These are phyloP conservation scores for Zapus hudsonius DNA, from an alignment of 2,113 vertebrate species.

Conservation along the genomic window DNA sequence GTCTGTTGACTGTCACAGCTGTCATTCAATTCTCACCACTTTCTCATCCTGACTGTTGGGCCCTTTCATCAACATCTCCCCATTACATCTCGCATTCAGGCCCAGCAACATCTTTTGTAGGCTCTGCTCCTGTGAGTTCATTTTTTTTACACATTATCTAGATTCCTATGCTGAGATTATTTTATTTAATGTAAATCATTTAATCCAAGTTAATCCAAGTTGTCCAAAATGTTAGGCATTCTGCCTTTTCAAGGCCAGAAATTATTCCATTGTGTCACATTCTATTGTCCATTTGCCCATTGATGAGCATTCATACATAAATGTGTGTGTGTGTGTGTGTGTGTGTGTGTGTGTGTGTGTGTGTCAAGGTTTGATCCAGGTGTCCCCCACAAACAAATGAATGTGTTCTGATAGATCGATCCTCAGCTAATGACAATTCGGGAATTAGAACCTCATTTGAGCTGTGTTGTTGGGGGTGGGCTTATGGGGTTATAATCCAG, in stretches of 20 bases:
- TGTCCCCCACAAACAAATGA: too few species aligned
- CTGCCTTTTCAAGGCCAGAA: neutral
- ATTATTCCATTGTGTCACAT: neutral
- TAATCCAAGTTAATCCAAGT: neutral
- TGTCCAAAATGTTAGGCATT: neutral
- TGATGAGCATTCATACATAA: neutral
- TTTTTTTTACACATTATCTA: too few species aligned
- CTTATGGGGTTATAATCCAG: too few species aligned
- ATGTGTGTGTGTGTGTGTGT: too few species aligned
- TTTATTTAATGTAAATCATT: neutral
- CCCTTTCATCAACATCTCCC: neutral
- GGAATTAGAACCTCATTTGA: too few species aligned
- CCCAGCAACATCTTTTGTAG: neutral
- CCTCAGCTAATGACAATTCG: too few species aligned
- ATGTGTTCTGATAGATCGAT: too few species aligned
- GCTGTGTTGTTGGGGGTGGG: too few species aligned
- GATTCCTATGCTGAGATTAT: neutral
- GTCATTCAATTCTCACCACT: neutral
- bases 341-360: too few species aligned
- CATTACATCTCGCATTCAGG: neutral
- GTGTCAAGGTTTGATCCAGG: too few species aligned
- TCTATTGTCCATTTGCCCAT: neutral
- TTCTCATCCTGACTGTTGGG: neutral
- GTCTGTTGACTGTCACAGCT: neutral
- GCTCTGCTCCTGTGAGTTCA: neutral